phyloP scores from a whole-genome alignment of 2,797 vertebrate species.

The Falco naumanni region DNA sequence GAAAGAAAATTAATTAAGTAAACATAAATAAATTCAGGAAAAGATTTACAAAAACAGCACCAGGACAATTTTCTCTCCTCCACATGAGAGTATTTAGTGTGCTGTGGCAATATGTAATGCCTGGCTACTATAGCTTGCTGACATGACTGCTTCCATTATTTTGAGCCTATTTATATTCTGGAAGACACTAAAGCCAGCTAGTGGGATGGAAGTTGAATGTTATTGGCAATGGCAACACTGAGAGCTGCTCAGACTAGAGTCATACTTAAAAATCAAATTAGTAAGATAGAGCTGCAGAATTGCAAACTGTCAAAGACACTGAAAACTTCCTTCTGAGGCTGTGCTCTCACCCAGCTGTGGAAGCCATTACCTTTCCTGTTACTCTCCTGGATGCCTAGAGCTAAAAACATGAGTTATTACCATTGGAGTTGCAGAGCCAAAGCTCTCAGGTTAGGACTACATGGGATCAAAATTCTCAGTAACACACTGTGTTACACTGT shows the following conservation, averaged over 20 bases:
- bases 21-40: not conserved
- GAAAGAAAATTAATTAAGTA: not conserved
- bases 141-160: not conserved
- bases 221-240: not conserved
- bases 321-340: not conserved
- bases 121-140: not conserved
- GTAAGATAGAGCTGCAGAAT: not conserved
- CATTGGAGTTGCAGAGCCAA: not conserved
- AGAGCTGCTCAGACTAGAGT: not conserved
- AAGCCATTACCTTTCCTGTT: not conserved
- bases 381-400: not conserved
- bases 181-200: not conserved
- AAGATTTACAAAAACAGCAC: not conserved
- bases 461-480: not conserved
- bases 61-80: not conserved
- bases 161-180: not conserved
- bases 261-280: not conserved
- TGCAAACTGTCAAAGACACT: not conserved
- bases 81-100: not conserved
- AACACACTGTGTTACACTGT: not conserved
- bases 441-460: not conserved
- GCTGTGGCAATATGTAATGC: not conserved
- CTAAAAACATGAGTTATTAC: not conserved
- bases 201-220: not conserved
- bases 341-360: not conserved